These are phyloP conservation scores for Perodicticus potto DNA, from an alignment of 2,797 vertebrate genomes.

Conservation along the genomic window DNA sequence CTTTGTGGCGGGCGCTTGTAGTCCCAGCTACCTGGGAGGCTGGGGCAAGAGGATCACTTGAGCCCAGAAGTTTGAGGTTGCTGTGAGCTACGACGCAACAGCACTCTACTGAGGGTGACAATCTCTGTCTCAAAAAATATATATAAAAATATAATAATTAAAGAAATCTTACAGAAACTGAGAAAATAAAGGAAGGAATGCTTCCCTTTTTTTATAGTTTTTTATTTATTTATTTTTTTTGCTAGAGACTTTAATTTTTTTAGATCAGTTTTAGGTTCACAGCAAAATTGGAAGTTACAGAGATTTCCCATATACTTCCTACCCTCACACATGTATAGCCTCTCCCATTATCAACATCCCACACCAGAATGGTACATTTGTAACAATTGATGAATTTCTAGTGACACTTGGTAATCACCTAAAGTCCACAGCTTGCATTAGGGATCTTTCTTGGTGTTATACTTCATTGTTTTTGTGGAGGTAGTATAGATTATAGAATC, in stretches of 20 bases:
- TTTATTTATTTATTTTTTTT: background rate
- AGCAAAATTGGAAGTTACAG: background rate
- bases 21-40: too few relatives aligned
- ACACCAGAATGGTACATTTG: background rate
- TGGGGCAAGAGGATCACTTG: too few relatives aligned
- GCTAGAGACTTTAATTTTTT: background rate
- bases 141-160: too few relatives aligned
- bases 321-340: background rate
- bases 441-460: background rate
- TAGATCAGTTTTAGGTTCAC: background rate
- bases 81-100: too few relatives aligned
- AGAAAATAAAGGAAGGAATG: conserved; percentile 7
- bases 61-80: too few relatives aligned
- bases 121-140: too few relatives aligned
- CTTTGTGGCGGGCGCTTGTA: too few relatives aligned
- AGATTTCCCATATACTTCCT: background rate
- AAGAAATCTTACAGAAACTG: background rate
- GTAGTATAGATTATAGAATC: conserved; percentile 40
- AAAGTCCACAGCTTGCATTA: background rate
- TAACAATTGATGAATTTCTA: background rate
- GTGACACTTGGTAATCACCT: background rate
- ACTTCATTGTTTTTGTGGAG: background rate
- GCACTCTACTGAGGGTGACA: too few relatives aligned
- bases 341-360: too few relatives aligned
- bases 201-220: background rate